phyloP scores from a whole-genome alignment of 2,888 invertebrate species.

The Adelphocoris suturalis region DNA sequence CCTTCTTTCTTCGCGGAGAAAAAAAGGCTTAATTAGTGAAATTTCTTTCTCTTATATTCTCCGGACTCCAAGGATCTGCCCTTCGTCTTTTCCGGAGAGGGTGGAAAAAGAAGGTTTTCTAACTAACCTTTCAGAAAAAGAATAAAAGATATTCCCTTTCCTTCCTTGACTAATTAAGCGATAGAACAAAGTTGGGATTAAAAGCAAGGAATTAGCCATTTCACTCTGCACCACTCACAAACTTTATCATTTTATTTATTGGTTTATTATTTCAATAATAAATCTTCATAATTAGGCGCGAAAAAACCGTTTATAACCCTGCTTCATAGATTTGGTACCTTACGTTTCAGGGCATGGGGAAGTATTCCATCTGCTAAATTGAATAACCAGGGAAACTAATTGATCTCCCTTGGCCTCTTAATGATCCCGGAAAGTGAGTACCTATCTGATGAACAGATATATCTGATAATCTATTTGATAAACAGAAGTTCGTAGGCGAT shows the following conservation, averaged over 20 bases:
- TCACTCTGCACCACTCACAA: neutral
- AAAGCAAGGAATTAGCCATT: conserved; percentile 3
- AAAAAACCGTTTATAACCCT: too few species aligned
- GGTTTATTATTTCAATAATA: neutral
- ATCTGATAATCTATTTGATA: too few species aligned
- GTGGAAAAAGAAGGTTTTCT: conserved; percentile 15
- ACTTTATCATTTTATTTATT: neutral
- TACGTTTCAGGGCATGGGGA: too few species aligned
- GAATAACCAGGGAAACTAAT: too few species aligned
- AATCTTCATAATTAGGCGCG: too few species aligned
- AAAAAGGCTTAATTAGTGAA: conserved; percentile 61
- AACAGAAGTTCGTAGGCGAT: too few species aligned
- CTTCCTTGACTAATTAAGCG: conserved; percentile 50
- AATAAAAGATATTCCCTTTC: conserved; percentile 7
- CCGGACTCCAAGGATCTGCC: neutral
- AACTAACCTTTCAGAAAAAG: conserved; percentile 33
- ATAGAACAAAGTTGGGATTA: conserved; percentile 57
- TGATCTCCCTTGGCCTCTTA: too few species aligned
- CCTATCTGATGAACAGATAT: too few species aligned
- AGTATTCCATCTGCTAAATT: too few species aligned
- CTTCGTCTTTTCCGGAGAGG: neutral
- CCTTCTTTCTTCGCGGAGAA: conserved; percentile 39
- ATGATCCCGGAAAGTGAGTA: too few species aligned
- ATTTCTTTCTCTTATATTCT: conserved; percentile 17
- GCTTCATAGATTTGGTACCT: too few species aligned